phyloP scores from a whole-genome alignment of 2,888 invertebrate species.

The Ptilodon capucinus region DNA sequence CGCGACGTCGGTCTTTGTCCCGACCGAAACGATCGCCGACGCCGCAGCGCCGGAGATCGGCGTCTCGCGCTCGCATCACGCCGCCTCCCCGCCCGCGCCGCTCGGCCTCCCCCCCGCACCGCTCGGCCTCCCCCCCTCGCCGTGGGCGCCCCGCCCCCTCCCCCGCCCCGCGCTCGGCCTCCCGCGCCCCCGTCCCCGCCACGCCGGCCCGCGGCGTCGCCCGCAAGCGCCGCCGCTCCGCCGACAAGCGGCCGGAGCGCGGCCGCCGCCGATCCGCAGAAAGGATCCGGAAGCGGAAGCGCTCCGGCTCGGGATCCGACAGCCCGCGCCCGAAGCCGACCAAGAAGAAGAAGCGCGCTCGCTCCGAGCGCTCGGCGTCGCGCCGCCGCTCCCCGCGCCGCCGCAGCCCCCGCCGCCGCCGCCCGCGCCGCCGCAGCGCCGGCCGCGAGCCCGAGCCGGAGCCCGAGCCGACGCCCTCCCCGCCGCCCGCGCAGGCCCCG shows the following conservation, averaged over 20 bases:
- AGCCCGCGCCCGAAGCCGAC: slow-evolving; percentile 38
- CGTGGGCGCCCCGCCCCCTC: slow-evolving; percentile 13
- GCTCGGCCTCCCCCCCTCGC: slow-evolving; percentile 15
- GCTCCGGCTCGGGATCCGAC: slow-evolving; percentile 40
- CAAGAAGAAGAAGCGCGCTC: slow-evolving; percentile 23
- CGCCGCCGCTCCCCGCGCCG: slow-evolving; percentile 28
- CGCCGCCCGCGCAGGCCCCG: slow-evolving; percentile 42
- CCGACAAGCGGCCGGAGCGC: slow-evolving; percentile 33
- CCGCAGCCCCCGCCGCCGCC: slow-evolving; percentile 12
- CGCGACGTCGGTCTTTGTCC: slow-evolving; percentile 24
- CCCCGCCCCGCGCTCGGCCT: slow-evolving; percentile 36
- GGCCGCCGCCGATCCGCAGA: slow-evolving; percentile 47
- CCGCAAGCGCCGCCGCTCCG: slow-evolving; percentile 44
- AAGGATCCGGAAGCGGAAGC: slow-evolving; percentile 47
- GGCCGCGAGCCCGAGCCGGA: slow-evolving; percentile 47
- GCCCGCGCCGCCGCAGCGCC: slow-evolving; percentile 42
- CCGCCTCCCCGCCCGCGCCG: slow-evolving; percentile 16
- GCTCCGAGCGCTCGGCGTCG: slow-evolving; percentile 38
- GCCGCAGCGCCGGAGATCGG: slow-evolving; percentile 18
- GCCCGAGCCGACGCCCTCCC: slow-evolving; percentile 42
- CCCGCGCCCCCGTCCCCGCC: slow-evolving; percentile 29
- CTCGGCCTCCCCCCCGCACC: slow-evolving; percentile 28
- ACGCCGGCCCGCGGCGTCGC: slow-evolving; percentile 35
- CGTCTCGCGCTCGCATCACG: slow-evolving; percentile 15
- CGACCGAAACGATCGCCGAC: slow-evolving; percentile 12